A percentile compares a stretch with the other conserved stretches of the same genome.
phyloP scores from a whole-genome alignment of 2,113 vertebrate genomes.

The Myrmecobius fasciatus region DNA sequence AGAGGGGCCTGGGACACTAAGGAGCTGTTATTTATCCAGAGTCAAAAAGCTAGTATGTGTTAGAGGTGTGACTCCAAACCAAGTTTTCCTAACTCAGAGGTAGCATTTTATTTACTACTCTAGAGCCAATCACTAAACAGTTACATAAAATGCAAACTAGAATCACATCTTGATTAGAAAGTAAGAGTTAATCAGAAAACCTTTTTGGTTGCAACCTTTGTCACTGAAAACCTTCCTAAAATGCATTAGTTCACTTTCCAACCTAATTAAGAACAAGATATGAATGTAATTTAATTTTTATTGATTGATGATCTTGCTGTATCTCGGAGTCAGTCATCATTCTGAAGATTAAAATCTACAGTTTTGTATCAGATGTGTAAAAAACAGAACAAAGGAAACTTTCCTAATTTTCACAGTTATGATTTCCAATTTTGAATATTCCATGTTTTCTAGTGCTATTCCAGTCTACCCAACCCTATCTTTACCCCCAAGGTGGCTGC shows the following conservation, averaged over 20 bases:
- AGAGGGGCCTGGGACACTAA: neutral
- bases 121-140: neutral
- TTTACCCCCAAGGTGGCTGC: too few relatives aligned
- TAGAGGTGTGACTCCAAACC: neutral
- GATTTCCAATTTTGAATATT: neutral
- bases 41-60: neutral
- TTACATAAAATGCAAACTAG: neutral
- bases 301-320: neutral
- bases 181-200: neutral
- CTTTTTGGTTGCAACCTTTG: neutral
- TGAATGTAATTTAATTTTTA: neutral
- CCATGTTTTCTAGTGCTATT: neutral
- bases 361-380: neutral
- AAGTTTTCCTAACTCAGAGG: neutral
- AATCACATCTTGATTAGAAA: neutral
- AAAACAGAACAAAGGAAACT: neutral
- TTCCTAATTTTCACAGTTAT: neutral
- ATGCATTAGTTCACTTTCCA: neutral
- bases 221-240: constrained; percentile 1
- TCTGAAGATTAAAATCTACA: neutral
- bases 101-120: neutral
- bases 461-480: neutral
- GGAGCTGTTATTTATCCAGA: neutral
- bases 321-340: neutral
- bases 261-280: neutral